Base-by-base conservation (phyloP, 1,140 invertebrate species). In the Augochlora pura region DNA sequence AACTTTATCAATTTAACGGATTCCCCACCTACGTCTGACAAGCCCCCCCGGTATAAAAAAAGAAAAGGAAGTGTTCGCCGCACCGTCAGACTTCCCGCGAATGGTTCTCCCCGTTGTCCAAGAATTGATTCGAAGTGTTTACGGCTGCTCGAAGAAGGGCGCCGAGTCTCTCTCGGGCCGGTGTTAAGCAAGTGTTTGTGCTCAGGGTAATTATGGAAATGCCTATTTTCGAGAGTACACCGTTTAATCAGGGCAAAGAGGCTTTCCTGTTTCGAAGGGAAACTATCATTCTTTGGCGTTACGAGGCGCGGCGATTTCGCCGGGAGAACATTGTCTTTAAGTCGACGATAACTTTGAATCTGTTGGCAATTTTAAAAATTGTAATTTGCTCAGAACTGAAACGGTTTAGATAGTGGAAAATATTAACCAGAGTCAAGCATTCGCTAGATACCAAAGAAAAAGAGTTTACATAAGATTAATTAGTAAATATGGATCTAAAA, bases 1-100 rank as follows among this genome's bases (percentile, higher is more conserved):
- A 93, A 93, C 92, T 92, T 92, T 93, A 93, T 93, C 90, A 93
- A 93, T 92, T 93, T 93, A 91, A 92, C 90, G 89, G 87, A 92
- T 92, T 91, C 90, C 86, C 88, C 88, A 88, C 88, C 87, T 91
- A 89, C 86, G 90, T 86, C 63, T 54, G 39, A 12, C 64, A 64
- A 72, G 25, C 14, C 25, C 6, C 6, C n/a, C n/a, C n/a, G n/a
- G n/a, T n/a, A n/a, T n/a, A 12, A 21, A 63, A 27, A 27, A 27
- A 27, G 23, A 32, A 32, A 32, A 21, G 38, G 74, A 69, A 77
- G 39, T 27, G 14, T 8, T n/a, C 54, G 8, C 21, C 27, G 16
- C 12, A 2, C n/a, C 39, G 59, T 49, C 12, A 46, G 60, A 73
- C 57, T 63, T 73, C 14, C 59, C 77, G 84, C 80, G 67, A 84